phyloP scores from a whole-genome alignment of 2,113 vertebrate species.

The Agapornis roseicollis region DNA sequence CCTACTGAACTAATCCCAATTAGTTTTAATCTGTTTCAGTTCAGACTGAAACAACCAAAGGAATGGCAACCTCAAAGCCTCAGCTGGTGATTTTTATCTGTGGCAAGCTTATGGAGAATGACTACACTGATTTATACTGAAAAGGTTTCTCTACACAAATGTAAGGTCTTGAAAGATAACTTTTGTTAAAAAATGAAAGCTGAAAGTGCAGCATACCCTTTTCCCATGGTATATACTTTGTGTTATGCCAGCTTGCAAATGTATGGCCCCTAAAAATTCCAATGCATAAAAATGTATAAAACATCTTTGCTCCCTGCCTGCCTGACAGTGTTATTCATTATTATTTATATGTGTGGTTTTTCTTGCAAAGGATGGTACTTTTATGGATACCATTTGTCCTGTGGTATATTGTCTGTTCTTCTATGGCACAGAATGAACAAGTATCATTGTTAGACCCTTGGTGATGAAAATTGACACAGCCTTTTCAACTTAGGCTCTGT shows the following conservation, averaged over 20 bases:
- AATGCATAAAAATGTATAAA: neutral
- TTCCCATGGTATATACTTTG: neutral
- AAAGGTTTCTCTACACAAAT: neutral
- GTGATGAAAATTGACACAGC: neutral
- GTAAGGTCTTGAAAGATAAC: neutral
- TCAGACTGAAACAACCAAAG: neutral
- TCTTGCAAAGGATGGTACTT: neutral
- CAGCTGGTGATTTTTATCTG: neutral
- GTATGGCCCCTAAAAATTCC: neutral
- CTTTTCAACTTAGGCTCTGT: neutral
- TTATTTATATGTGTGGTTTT: neutral
- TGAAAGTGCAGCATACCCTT: neutral
- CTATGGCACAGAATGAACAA: neutral
- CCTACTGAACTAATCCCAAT: neutral
- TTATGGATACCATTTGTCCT: neutral
- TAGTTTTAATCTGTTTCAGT: neutral
- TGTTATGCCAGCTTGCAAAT: neutral
- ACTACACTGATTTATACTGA: neutral
- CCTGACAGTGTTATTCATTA: neutral
- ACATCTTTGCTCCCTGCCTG: neutral
- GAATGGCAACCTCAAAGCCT: neutral
- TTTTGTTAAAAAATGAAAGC: neutral
- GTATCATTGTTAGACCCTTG: neutral
- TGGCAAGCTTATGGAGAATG: neutral
- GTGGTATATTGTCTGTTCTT: neutral